Percentiles rank a stretch among this genome's conserved stretches.
Evolutionary conservation across 2,797 vertebrate genomes (phyloP).

Genomic region (Brachymystax lenok): DNA sequence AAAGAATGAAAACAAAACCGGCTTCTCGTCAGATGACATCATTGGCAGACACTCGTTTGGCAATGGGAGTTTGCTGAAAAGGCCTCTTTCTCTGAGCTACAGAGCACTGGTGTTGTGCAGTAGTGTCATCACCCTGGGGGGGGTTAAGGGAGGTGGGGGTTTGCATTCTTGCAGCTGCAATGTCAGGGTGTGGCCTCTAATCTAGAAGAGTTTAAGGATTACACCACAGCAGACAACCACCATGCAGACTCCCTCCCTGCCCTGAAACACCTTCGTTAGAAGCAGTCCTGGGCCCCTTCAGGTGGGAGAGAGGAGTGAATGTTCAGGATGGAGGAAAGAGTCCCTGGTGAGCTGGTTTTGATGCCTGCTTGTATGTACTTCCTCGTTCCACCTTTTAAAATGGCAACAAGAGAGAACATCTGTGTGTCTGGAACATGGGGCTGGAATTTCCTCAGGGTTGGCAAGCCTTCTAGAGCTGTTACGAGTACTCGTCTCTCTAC

Average conservation of each 20-base stretch:
- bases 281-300: not conserved
- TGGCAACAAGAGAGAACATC: not conserved
- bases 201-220: not conserved
- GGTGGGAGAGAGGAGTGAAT: not conserved
- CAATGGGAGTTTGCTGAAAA: constrained; percentile 5
- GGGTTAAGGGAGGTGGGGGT: constrained; percentile 4
- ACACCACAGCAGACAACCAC: not conserved
- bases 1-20: not conserved
- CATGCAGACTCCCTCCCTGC: not conserved
- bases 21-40: not conserved
- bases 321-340: not conserved
- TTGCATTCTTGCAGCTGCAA: constrained; percentile 32
- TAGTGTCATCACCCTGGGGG: constrained; percentile 22
- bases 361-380: not conserved
- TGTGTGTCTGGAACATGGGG: not conserved
- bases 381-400: not conserved
- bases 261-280: not conserved
- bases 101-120: constrained; percentile 25
- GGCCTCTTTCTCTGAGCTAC: constrained; percentile 17
- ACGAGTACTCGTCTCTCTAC: not conserved
- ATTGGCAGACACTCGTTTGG: not conserved
- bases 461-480: not conserved
- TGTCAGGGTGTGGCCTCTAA: constrained; percentile 35
- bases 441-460: not conserved
- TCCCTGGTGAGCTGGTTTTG: not conserved